These are phyloP conservation scores for Vanacampus margaritifer DNA, from an alignment of 2,113 vertebrate genomes.

Conservation along the genomic window DNA sequence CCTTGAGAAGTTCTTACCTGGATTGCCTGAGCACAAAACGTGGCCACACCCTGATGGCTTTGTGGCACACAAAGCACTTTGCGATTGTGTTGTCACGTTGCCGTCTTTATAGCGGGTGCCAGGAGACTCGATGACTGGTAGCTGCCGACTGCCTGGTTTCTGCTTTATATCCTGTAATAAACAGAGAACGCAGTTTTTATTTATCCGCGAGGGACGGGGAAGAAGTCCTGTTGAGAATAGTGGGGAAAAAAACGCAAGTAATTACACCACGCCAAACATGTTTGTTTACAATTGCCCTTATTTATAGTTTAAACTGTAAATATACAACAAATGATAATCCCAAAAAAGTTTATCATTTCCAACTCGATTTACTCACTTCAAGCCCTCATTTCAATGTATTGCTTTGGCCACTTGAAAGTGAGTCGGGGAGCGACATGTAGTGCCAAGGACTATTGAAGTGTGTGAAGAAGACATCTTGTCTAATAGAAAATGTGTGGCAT, in stretches of 20 bases:
- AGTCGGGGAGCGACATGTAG: too few relatives aligned
- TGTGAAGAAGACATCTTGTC: too few relatives aligned
- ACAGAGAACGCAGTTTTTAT: not conserved
- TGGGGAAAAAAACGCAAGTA: not conserved
- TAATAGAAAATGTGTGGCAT: too few relatives aligned
- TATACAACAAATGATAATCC: too few relatives aligned
- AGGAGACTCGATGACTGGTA: not conserved
- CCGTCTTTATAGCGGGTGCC: not conserved
- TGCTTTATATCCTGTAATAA: not conserved
- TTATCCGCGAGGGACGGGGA: not conserved
- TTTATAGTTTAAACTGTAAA: too few relatives aligned
- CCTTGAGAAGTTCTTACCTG: slow-evolving; percentile 44
- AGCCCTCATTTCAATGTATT: too few relatives aligned
- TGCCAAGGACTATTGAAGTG: too few relatives aligned
- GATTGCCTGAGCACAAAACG: slow-evolving; percentile 12
- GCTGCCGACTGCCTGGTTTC: not conserved
- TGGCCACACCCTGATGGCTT: slow-evolving; percentile 5
- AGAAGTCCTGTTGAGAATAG: not conserved
- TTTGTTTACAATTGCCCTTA: not conserved
- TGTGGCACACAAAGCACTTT: not conserved
- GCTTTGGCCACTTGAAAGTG: too few relatives aligned
- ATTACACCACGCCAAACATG: not conserved
- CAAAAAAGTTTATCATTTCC: too few relatives aligned
- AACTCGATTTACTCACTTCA: too few relatives aligned
- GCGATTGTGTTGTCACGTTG: not conserved